Percentiles rank a stretch among this genome's conserved stretches.
phyloP scores from a whole-genome alignment of 1,140 invertebrate genomes.

The Halesus radiatus region DNA sequence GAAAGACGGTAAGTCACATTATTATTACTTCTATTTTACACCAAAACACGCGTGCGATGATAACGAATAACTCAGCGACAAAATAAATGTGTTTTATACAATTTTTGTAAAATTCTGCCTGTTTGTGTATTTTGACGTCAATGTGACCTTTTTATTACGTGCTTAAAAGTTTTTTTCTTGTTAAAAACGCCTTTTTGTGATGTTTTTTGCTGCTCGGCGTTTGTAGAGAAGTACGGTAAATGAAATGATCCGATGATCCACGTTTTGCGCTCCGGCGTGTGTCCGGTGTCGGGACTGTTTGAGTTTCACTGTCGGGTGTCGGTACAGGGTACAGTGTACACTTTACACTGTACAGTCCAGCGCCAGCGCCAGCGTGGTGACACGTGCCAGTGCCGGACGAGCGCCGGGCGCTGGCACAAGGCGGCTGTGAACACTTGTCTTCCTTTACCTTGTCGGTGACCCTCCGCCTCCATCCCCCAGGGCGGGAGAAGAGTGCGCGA shows the following conservation, averaged over 20 bases:
- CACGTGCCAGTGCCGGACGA: background rate
- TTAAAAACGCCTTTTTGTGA: background rate
- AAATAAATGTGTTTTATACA: no score
- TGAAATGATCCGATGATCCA: background rate
- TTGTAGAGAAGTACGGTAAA: background rate
- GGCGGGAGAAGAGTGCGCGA: background rate
- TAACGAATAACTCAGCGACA: no score
- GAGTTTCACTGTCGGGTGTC: background rate
- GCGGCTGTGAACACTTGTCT: background rate
- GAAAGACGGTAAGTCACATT: background rate
- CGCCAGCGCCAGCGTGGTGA: background rate
- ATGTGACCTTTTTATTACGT: conserved; percentile 26
- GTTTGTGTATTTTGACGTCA: background rate
- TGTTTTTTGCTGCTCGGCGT: background rate
- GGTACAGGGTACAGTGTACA: background rate
- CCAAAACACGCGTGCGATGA: no score
- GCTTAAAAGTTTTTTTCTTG: conserved; percentile 1
- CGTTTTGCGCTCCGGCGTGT: background rate
- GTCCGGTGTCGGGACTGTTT: background rate
- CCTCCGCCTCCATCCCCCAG: background rate
- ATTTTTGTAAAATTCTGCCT: no score
- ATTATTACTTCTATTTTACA: background rate
- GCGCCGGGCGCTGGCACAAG: no score
- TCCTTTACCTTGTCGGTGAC: background rate
- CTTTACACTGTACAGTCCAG: no score